Evolutionary conservation across 2,113 vertebrate species (phyloP), one percentile per base, ranked within the genome.

Genomic region (Coracopsis vasa): DNA sequence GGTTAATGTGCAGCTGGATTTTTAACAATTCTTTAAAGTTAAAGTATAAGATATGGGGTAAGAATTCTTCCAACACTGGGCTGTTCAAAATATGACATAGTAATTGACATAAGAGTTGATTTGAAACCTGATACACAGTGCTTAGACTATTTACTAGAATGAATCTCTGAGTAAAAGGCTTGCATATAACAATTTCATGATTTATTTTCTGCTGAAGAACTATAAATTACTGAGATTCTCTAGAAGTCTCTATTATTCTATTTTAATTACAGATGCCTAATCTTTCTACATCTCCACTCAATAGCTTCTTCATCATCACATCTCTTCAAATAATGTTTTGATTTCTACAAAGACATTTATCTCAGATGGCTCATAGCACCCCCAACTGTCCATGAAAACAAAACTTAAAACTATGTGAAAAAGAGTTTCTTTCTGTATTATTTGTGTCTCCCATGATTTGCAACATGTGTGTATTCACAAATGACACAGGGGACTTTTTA

Each of bases 21-120:
- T 93, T 93, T 80, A 93, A 96, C 39, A 95, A 92, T 96, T 92
- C 67, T 74, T 94, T 92, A 88, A 80, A 81, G n/a, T 94, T 92
- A 88, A 80, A 80, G 29, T 37, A 67, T 35, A 88, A 85, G 70
- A 88, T 72, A 65, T 1, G 29, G 37, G 8, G 5, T 79, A 89
- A 66, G 53, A 88, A 91, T 64, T 80, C n/a, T 75, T 77, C 37
- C 77, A 16, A 69, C 27, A 48, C 9, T 14, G 10, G 13, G 45
- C 10, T 25, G 29, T 69, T 80, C 64, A 69, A 69, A 78, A 62
- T 53, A 66, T 29, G 50, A 75, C 51, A 85, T 0, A 35, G 39
- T 65, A 77, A 86, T 58, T 4, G 4, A 77, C 42, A 21, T 17
- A 79, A 79, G 18, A 73, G 24, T 35, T 67, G 17, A 64, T 70